phyloP scores from a whole-genome alignment of 2,113 vertebrate genomes.

The Heterotilapia buettikoferi region DNA sequence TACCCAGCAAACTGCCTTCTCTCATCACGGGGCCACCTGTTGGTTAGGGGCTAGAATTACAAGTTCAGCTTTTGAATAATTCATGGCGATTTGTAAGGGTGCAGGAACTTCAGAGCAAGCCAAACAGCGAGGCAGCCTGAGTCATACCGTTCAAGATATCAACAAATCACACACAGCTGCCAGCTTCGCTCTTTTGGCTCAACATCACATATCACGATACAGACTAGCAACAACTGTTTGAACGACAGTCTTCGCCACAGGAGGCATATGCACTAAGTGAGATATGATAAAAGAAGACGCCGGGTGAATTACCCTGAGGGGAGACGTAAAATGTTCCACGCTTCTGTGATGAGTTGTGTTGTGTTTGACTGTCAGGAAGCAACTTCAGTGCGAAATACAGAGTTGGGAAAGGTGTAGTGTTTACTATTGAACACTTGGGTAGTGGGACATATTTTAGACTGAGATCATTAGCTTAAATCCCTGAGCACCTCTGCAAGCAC shows the following conservation, averaged over 20 bases:
- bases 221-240: background rate
- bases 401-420: background rate
- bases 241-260: background rate
- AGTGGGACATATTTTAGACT: background rate
- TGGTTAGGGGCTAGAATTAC: slow-evolving; percentile 37
- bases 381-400: background rate
- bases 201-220: background rate
- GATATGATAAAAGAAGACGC: background rate
- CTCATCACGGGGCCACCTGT: slow-evolving; percentile 40
- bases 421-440: accelerated
- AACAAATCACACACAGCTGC: background rate
- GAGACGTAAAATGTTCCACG: background rate
- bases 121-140: background rate
- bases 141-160: background rate
- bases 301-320: background rate
- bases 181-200: background rate
- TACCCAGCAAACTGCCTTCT: background rate
- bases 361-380: background rate
- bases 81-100: slow-evolving; percentile 16
- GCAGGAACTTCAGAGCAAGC: background rate
- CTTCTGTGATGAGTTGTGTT: background rate
- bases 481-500: background rate
- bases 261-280: background rate
- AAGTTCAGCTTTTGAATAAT: slow-evolving; percentile 33
- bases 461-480: background rate